Base-by-base conservation (phyloP, 2,888 invertebrate species). In the Melinaea marsaeus region DNA sequence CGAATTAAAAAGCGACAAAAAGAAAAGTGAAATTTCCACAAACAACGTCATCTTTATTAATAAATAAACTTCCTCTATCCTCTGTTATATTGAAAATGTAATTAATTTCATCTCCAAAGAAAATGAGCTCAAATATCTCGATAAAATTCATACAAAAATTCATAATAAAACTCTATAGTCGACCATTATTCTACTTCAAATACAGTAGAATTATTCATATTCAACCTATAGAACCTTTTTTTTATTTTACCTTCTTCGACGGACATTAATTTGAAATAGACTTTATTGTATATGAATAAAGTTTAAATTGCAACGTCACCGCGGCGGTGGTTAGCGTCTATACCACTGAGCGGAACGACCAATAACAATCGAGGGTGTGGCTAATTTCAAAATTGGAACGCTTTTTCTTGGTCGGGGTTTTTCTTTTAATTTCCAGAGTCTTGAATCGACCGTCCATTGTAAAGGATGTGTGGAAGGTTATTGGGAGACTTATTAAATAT, bases 331-430 rank as follows among this genome's bases (percentile, higher is more conserved):
- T 70, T 79, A 73, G 55, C 74, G 64, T 76, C 58, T 78, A 79
- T 71, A 60, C 69, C 59, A 64, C 62, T 69, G 71, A 64, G 71
- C 42, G 46, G 55, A 68, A 65, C 78, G 77, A 77, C 89, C 89
- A 89, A 89, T 89, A 88, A 86, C 84, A 82, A 78, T 79, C 72
- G 79, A 83, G 83, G 89, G 89, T 79, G 89, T 80, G 83, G 87
- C 86, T 84, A 83, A 85, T 85, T 84, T 85, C 80, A 81, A 86
- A 88, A 83, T 85, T 79, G 81, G 84, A 85, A 84, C 81, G 83
- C 77, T 85, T 87, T 86, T 87, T 85, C 81, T 75, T 75, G 68
- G 71, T 70, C 71, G 70, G 69, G 74, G 74, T 77, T 74, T 77
- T 74, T 78, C 79, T 81, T 79, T 76, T 70, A 67, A 69, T 81